A percentile compares a stretch with the other conserved stretches of the same genome.
Evolutionary conservation across 2,888 invertebrate genomes (phyloP).

Genomic region (Cosmopolites sordidus): DNA sequence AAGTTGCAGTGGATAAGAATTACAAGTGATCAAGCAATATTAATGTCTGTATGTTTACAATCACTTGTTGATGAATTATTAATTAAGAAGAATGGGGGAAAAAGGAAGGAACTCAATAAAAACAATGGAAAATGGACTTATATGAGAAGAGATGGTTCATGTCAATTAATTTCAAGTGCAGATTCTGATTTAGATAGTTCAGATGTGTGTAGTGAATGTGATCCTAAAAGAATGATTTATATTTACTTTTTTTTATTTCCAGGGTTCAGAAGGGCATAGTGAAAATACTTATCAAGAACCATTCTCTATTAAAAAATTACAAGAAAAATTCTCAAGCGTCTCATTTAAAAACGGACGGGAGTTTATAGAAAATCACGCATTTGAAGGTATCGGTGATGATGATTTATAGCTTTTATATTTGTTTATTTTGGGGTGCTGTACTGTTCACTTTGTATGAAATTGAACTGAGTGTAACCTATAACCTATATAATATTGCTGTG

Average conservation of each 20-base stretch:
- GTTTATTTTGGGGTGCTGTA: slow-evolving; percentile 31
- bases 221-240: slow-evolving; percentile 3
- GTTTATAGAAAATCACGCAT: slow-evolving; percentile 85
- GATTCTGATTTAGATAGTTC: slow-evolving; percentile 36
- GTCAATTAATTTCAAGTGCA: slow-evolving; percentile 56
- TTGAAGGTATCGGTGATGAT: slow-evolving; percentile 93
- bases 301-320: slow-evolving; percentile 71
- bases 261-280: slow-evolving; percentile 15
- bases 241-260: too few species aligned
- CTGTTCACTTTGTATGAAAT: slow-evolving; percentile 25
- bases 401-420: slow-evolving; percentile 60
- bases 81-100: slow-evolving; percentile 63
- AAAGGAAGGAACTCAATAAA: slow-evolving; percentile 40
- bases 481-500: slow-evolving; percentile 20
- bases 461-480: neutral
- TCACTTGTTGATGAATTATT: slow-evolving; percentile 93
- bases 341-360: slow-evolving; percentile 67
- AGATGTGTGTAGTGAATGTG: slow-evolving; percentile 15
- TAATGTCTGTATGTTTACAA: slow-evolving; percentile 93
- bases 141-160: slow-evolving; percentile 70
- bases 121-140: slow-evolving; percentile 62
- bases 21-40: slow-evolving; percentile 84
- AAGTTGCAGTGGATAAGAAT: slow-evolving; percentile 92
- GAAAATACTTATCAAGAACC: slow-evolving; percentile 51
- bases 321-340: slow-evolving; percentile 67